Percentiles rank a stretch among this genome's conserved stretches.
These are phyloP conservation scores for Lophius americanus DNA, from an alignment of 2,797 vertebrate genomes.

Conservation along the genomic window DNA sequence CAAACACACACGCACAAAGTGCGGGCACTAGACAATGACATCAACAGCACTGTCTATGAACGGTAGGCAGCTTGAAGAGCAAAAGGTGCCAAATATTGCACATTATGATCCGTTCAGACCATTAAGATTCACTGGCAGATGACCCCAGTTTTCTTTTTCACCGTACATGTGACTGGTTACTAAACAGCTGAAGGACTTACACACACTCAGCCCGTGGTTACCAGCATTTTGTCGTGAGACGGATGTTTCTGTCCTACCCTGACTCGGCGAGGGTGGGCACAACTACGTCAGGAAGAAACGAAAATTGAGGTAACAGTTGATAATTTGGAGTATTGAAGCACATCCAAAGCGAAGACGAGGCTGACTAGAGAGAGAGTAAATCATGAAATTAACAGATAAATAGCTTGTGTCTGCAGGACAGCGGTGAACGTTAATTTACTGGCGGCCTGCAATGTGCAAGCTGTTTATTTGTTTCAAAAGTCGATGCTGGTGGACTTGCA, in stretches of 20 bases:
- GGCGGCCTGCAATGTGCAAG: neutral
- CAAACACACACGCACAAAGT: conserved; percentile 55
- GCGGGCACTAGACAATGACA: conserved; percentile 66
- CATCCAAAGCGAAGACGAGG: neutral
- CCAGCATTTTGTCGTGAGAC: conserved; percentile 46
- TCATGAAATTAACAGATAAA: neutral
- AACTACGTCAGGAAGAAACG: conserved; percentile 37
- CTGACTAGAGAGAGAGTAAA: neutral
- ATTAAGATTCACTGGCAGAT: conserved; percentile 44
- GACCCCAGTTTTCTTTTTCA: neutral
- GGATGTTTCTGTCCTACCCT: conserved; percentile 38
- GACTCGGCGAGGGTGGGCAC: conserved; percentile 50
- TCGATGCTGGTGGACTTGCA: conserved; percentile 49
- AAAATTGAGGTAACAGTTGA: conserved; percentile 77
- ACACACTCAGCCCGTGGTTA: conserved; percentile 16
- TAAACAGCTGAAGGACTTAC: conserved; percentile 23
- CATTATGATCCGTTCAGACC: conserved; percentile 67
- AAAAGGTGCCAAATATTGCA: conserved; percentile 87
- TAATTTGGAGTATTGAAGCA: conserved; percentile 4
- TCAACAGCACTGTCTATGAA: conserved; percentile 51
- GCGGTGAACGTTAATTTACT: neutral
- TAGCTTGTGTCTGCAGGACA: neutral
- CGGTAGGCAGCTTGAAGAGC: conserved; percentile 72
- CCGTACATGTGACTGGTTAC: conserved; percentile 7
- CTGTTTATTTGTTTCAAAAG: conserved; percentile 42